These are phyloP conservation scores for Parauchenoglanis ngamensis DNA, from an alignment of 2,797 vertebrate species.

Conservation along the genomic window DNA sequence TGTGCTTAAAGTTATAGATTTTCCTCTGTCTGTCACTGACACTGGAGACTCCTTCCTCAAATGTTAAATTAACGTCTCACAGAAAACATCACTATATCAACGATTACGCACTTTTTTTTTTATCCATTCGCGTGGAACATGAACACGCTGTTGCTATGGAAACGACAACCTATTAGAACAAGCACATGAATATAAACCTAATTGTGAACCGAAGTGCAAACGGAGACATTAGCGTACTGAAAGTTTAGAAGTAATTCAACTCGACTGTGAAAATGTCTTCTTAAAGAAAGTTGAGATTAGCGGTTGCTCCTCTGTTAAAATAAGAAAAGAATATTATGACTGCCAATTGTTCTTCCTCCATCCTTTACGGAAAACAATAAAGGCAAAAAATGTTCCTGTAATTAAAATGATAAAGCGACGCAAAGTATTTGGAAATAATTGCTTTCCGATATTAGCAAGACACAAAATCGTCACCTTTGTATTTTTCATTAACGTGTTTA, in stretches of 20 bases:
- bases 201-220: too few species aligned
- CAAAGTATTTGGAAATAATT: constrained; percentile 57
- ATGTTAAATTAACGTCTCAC: not conserved
- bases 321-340: not conserved
- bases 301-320: not conserved
- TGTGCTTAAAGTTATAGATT: not conserved
- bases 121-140: not conserved
- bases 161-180: too few species aligned
- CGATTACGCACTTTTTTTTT: not conserved
- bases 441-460: constrained; percentile 52
- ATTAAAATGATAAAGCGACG: constrained; percentile 59
- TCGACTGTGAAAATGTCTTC: not conserved
- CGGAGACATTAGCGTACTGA: not conserved
- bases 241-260: not conserved
- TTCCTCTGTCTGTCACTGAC: not conserved
- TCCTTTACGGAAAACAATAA: constrained; percentile 33
- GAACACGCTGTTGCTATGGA: not conserved
- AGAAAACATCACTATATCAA: not conserved
- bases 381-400: constrained; percentile 37
- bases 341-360: constrained; percentile 1
- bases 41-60: not conserved
- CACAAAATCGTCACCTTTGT: constrained; percentile 48
- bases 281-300: not conserved
- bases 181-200: not conserved
- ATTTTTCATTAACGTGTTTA: constrained; percentile 59